Base-by-base conservation (phyloP, 2,797 vertebrate genomes). In the Passerculus sandwichensis region DNA sequence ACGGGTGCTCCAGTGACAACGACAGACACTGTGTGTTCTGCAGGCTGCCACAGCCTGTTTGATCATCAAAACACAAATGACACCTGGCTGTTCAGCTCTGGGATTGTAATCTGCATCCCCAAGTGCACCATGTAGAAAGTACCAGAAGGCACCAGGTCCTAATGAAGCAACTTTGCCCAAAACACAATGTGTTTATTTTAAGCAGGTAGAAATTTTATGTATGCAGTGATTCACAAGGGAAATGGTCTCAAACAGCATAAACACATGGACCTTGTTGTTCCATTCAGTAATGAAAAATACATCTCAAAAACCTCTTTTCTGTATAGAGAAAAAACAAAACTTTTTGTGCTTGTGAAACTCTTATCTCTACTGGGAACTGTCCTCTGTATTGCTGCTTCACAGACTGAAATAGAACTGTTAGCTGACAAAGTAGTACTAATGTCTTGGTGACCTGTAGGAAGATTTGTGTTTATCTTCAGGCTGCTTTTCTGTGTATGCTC, bases 11-110 rank as follows among this genome's bases (percentile, higher is more conserved):
- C 70, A 38, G 83, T 80, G 79, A 74, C 90, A 88, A 13, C 80
- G 74, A 69, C 40, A 56, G 83, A 42, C 75, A 74, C 30, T 0
- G 1, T 54, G 80, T 54, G 77, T 81, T 84, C 51, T 72, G 86
- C 62, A 61, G 80, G 34, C 91, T 91, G 86, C 71, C 85, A 67
- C 61, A 74, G 85, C 71, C 92, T 85, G 29, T 73, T 77, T 86
- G 80, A 47, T 56, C 67, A 36, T 79, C 71, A n/a, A 44, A 86
- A 72, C 56, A 61, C 69, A 85, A 77, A 73, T 85, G 67, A 27
- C 84, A 91, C 84, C 81, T 70, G 91, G 60, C 71, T 50, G 13
- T 42, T 81, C 42, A 62, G 56, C 22, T 77, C 54, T 21, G 8
- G 84, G n/a, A 70, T 42, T 91, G 48, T 75, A 36, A 81, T 69